A percentile compares a stretch with the other conserved stretches of the same genome.
phyloP scores from a whole-genome alignment of 2,888 invertebrate genomes.

The Hirtodrosophila trivittata region DNA sequence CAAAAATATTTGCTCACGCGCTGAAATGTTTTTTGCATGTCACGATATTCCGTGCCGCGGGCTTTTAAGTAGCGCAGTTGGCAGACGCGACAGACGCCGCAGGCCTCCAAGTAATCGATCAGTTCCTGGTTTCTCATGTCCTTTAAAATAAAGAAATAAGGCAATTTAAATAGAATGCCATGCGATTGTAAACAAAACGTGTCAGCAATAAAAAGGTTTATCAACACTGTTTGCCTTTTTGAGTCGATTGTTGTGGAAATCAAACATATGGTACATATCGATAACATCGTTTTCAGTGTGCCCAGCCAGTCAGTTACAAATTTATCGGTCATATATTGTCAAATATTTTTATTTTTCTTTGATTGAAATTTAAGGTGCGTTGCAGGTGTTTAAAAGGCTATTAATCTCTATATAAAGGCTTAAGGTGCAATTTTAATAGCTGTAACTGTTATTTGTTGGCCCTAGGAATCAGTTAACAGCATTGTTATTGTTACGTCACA shows the following conservation, averaged over 20 bases:
- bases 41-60: constrained; percentile 85
- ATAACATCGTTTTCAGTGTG: constrained; percentile 18
- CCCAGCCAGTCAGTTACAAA: constrained; percentile 13
- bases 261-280: background rate
- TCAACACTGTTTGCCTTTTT: constrained; percentile 21
- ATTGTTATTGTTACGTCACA: constrained; percentile 80
- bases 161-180: constrained; percentile 16
- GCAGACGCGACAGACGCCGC: constrained; percentile 88
- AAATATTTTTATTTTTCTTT: constrained; percentile 47
- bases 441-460: background rate
- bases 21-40: constrained; percentile 84
- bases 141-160: background rate
- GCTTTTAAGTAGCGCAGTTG: constrained; percentile 88
- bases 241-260: constrained; percentile 1
- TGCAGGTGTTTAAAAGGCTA: background rate
- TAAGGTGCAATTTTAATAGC: fast-evolving
- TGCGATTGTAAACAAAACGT: constrained; percentile 54
- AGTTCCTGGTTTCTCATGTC: constrained; percentile 85
- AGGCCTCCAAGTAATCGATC: constrained; percentile 84
- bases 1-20: constrained; percentile 84
- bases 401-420: background rate
- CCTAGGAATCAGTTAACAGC: background rate
- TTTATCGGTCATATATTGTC: constrained; percentile 29
- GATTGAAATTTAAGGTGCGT: constrained; percentile 52
- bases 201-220: constrained; percentile 15